Percentiles rank a stretch among this genome's conserved stretches.
phyloP scores from a whole-genome alignment of 2,113 vertebrate species.

The Grantiella picta region DNA sequence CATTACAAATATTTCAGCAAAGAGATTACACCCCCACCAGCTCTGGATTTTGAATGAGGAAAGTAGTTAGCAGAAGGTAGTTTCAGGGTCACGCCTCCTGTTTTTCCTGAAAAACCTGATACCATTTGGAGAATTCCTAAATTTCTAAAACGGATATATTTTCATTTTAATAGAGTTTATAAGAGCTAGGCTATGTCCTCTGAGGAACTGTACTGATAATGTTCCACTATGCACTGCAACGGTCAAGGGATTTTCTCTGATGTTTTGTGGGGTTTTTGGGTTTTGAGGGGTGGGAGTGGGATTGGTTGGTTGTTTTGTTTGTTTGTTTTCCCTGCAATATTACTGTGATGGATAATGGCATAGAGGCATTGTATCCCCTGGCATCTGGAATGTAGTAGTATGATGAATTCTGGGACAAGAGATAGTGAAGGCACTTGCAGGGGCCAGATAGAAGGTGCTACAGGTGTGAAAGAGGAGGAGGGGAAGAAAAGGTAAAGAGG shows the following conservation, averaged over 20 bases:
- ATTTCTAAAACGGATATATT: not conserved
- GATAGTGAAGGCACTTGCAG: not conserved
- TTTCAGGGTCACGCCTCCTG: not conserved
- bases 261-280: not conserved
- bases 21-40: not conserved
- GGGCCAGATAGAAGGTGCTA: not conserved
- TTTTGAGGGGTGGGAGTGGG: no score
- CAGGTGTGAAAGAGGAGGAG: not conserved
- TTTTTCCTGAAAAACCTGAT: not conserved
- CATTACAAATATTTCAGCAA: not conserved
- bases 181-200: not conserved
- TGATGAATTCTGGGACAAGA: not conserved
- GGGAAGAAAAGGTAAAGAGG: not conserved
- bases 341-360: not conserved
- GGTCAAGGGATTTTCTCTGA: not conserved
- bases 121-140: not conserved
- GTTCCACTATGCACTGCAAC: not conserved
- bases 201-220: not conserved
- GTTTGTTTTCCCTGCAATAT: not conserved
- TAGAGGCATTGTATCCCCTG: not conserved
- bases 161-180: not conserved
- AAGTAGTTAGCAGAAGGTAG: not conserved
- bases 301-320: no score
- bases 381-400: not conserved
- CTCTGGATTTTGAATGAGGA: not conserved